Percentiles rank a stretch among this genome's conserved stretches.
These are phyloP conservation scores for Sinocyclocheilus rhinocerous DNA, from an alignment of 2,113 vertebrate genomes.

Conservation along the genomic window DNA sequence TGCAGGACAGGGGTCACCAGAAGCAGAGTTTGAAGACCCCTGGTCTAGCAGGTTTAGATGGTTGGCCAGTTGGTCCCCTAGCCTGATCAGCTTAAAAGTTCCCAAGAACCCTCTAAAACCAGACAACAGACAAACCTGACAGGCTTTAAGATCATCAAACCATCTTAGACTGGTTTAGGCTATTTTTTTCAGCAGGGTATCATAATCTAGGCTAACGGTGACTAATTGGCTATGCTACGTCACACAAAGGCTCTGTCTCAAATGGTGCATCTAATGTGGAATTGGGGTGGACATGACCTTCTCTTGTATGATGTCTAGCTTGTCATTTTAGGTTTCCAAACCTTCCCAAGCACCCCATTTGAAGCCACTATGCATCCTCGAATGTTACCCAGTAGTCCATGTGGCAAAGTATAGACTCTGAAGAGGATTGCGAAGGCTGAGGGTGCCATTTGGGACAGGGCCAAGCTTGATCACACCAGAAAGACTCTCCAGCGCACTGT, in stretches of 20 bases:
- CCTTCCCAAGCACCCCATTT: background rate
- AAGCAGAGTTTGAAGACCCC: background rate
- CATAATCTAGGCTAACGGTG: background rate
- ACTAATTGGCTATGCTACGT: background rate
- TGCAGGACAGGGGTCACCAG: background rate
- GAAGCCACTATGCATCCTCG: background rate
- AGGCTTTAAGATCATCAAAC: background rate
- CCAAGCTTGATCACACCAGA: constrained; percentile 17
- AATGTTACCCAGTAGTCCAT: background rate
- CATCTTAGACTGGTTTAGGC: too few species aligned
- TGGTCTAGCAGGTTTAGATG: background rate
- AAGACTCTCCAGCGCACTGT: background rate
- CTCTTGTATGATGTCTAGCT: background rate
- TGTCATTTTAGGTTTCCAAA: constrained; percentile 6
- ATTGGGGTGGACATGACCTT: background rate
- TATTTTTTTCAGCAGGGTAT: background rate
- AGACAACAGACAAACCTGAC: background rate
- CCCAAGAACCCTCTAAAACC: background rate
- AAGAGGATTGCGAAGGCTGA: background rate
- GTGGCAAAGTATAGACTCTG: background rate
- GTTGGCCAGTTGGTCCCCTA: background rate
- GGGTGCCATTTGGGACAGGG: constrained; percentile 27
- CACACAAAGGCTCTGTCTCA: constrained; percentile 14
- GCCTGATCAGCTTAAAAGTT: background rate
- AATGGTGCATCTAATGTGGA: background rate